Base-by-base conservation (phyloP, 2,888 invertebrate species). In the Trissoscelio sp. region DNA sequence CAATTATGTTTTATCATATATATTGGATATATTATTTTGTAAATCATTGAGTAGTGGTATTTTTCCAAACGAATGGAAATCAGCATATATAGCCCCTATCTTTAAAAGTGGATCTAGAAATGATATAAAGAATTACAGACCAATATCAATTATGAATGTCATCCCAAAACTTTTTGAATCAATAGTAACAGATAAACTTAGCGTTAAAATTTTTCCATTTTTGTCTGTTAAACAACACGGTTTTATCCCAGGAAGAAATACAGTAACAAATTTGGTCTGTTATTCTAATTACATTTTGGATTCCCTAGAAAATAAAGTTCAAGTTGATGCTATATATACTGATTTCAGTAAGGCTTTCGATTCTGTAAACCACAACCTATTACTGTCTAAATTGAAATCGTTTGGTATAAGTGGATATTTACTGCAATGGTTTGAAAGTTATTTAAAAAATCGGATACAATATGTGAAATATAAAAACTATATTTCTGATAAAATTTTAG, bases 1-100 rank as follows among this genome's bases (percentile, higher is more conserved):
- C 11, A 48, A 18, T 6, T 48, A 6, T 22, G 16, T 48, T 20
- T 22, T 48, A 14, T 11, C 48, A 7, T 48, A 14, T 22, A 22
- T 22, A 14, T 22, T 48, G 22, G n/a, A 48, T 20, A 3, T 20
- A 20, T n/a, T 48, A 48, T 48, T 48, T 11, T 4, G 12, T 37
- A 11, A 37, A 37, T 37, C 37, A 11, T n/a, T 37, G n/a, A 37
- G 9, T 37, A 37, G 37, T 37, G 37, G n/a, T n/a, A n/a, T n/a
- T n/a, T n/a, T n/a, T n/a, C n/a, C n/a, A 6, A n/a, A n/a, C n/a
- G n/a, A n/a, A n/a, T n/a, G n/a, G n/a, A n/a, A n/a, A n/a, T n/a
- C n/a, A n/a, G n/a, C 28, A 28, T 70, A 46, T 37, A 46, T 42
- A 51, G 9, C 22, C n/a, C 39, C 18, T 44, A 18, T 14, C 12